Evolutionary conservation across 2,888 invertebrate genomes (phyloP).

Genomic region (Bellardia pandia): DNA sequence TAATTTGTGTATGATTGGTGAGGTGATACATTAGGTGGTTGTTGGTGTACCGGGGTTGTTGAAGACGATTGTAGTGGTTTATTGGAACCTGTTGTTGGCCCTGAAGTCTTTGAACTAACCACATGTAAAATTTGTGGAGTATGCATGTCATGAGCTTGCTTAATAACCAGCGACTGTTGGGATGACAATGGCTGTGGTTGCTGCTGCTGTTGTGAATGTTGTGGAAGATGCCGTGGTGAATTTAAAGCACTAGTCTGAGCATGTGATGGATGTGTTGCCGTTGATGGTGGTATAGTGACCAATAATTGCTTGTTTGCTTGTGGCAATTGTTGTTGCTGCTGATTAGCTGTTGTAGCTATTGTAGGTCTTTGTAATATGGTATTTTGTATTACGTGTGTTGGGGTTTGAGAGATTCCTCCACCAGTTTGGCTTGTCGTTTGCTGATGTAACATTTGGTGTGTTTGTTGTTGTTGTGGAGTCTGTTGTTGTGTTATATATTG

Average conservation of each 20-base stretch:
- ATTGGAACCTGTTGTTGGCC: conserved; percentile 78
- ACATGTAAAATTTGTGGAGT: conserved; percentile 80
- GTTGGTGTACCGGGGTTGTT: conserved; percentile 73
- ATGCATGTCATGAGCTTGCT: conserved; percentile 77
- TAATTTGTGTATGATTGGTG: conserved; percentile 70
- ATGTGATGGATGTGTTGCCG: conserved; percentile 80
- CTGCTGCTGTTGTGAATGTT: conserved; percentile 71
- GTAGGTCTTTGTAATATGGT: conserved; percentile 57
- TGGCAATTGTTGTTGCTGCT: conserved; percentile 77
- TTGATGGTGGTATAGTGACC: conserved; percentile 81
- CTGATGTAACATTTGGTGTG: conserved; percentile 44
- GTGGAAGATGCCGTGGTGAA: conserved; percentile 78
- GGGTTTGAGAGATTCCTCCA: neutral
- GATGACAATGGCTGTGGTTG: conserved; percentile 74
- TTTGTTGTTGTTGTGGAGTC: conserved; percentile 58
- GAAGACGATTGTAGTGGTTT: conserved; percentile 68
- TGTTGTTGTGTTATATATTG: conserved; percentile 52
- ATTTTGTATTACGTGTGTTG: conserved; percentile 78
- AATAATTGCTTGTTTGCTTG: conserved; percentile 78
- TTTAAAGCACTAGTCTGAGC: conserved; percentile 75
- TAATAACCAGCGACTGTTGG: conserved; percentile 80
- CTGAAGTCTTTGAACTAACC: conserved; percentile 79
- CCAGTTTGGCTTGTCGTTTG: conserved; percentile 38
- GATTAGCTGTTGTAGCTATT: conserved; percentile 72
- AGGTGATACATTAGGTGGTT: conserved; percentile 75